Percentiles rank a stretch among this genome's conserved stretches.
phyloP scores from a whole-genome alignment of 2,888 invertebrate species.

The Sylvicola cinctus region DNA sequence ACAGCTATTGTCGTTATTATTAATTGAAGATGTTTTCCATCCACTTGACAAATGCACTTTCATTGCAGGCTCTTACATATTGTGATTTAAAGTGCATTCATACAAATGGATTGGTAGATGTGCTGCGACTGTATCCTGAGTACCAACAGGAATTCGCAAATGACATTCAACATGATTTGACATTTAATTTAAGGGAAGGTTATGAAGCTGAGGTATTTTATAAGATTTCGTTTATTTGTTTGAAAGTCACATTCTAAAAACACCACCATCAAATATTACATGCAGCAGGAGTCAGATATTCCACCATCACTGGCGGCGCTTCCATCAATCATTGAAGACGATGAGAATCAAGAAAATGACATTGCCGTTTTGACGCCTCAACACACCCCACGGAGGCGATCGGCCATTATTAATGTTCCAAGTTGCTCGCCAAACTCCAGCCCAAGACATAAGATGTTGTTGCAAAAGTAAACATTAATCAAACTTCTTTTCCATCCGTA shows the following conservation, averaged over 20 bases:
- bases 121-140: constrained; percentile 76
- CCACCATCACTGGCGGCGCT: constrained; percentile 39
- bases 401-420: too few species aligned
- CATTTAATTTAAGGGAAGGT: constrained; percentile 83
- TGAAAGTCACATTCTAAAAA: not conserved
- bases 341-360: constrained; percentile 69
- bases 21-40: too few species aligned
- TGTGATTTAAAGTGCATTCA: constrained; percentile 90
- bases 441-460: constrained; percentile 47
- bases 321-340: constrained; percentile 90
- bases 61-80: constrained; percentile 66
- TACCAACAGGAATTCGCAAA: constrained; percentile 86
- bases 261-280: not conserved
- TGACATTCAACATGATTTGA: constrained; percentile 87
- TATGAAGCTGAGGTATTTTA: constrained; percentile 61
- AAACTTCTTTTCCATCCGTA: not conserved
- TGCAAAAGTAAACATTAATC: constrained; percentile 20
- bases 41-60: not conserved
- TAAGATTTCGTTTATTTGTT: constrained; percentile 2
- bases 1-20: too few species aligned
- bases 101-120: constrained; percentile 76
- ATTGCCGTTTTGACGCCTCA: too few species aligned
- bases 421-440: too few species aligned
- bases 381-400: too few species aligned
- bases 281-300: constrained; percentile 17